Evolutionary conservation across 2,797 vertebrate species (phyloP).

Genomic region (Galago senegalensis): DNA sequence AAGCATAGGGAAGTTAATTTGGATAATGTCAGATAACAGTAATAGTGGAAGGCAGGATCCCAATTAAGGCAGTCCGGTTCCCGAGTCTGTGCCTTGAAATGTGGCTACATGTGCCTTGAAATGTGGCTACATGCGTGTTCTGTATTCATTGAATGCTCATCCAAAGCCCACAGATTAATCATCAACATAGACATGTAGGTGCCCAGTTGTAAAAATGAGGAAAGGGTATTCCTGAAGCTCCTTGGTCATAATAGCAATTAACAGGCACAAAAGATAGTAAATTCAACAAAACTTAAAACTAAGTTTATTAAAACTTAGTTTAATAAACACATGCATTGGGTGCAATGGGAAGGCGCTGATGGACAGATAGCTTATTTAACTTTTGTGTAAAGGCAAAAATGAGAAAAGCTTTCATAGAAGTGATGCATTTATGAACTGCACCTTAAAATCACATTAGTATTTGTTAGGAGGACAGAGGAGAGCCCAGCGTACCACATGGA

Average conservation of each 20-base stretch:
- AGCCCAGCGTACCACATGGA: neutral
- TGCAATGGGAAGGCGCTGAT: neutral
- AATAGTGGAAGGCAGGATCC: neutral
- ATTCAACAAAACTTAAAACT: neutral
- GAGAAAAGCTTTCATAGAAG: neutral
- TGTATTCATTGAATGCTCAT: neutral
- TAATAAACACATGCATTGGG: neutral
- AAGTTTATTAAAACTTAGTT: slow-evolving; percentile 6
- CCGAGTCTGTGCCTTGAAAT: neutral
- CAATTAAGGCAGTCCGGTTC: neutral
- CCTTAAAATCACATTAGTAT: neutral
- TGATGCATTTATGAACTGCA: neutral
- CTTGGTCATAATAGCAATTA: neutral
- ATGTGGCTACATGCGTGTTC: neutral
- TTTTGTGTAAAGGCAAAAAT: neutral
- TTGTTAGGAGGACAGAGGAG: neutral
- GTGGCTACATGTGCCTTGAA: neutral
- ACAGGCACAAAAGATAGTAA: slow-evolving; percentile 1
- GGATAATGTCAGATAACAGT: neutral
- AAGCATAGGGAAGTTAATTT: neutral
- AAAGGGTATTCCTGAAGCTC: neutral
- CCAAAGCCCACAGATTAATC: neutral
- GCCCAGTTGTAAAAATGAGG: neutral
- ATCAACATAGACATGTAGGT: neutral
- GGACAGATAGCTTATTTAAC: neutral